phyloP scores from a whole-genome alignment of 2,113 vertebrate genomes.

The Xenopus tropicalis region UCB_Xtro_10.0 CM004444.2:90173501-90174000 shows the following conservation, averaged over 20 bases:
- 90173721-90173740: too few species aligned
- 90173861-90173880: constrained; percentile 43
- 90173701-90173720: too few species aligned
- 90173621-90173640: not conserved
- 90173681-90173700: too few species aligned
- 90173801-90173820: constrained; percentile 39
- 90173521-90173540: constrained; percentile 51
- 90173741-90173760: too few species aligned
- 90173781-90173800: constrained; percentile 56
- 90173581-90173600: constrained; percentile 52
- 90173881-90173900: too few species aligned
- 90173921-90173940: too few species aligned
- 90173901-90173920: too few species aligned
- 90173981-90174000: too few species aligned
- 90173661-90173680: too few species aligned
- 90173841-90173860: constrained; percentile 46
- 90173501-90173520: constrained; percentile 48
- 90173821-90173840: constrained; percentile 48
- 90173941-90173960: too few species aligned
- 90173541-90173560: constrained; percentile 44
- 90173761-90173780: constrained; percentile 47
- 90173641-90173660: too few species aligned
- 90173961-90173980: too few species aligned
- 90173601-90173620: constrained; percentile 18
- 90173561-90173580: constrained; percentile 42